A percentile compares a stretch with the other conserved stretches of the same genome.
Evolutionary conservation across 2,797 vertebrate genomes (phyloP).

Genomic region (Hemibagrus guttatus): DNA sequence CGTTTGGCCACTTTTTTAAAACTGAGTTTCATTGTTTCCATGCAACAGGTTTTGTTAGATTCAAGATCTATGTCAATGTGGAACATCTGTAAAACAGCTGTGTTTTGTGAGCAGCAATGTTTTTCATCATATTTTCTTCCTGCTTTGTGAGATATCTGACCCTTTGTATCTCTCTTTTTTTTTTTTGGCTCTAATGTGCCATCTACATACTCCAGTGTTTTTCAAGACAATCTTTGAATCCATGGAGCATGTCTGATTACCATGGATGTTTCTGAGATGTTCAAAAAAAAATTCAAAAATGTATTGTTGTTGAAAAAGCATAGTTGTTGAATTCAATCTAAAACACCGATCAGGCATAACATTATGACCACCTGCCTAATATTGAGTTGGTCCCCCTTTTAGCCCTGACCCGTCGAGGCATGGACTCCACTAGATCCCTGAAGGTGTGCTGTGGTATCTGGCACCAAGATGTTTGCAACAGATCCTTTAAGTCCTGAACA

Average conservation of each 20-base stretch:
- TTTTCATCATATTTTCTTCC: slow-evolving; percentile 8
- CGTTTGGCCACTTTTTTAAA: slow-evolving; percentile 9
- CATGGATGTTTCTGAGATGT: neutral
- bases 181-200: neutral
- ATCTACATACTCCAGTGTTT: neutral
- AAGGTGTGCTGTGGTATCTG: no score
- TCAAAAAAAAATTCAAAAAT: no score
- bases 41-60: slow-evolving; percentile 18
- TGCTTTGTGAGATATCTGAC: neutral
- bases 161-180: no score
- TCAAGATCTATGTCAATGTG: slow-evolving; percentile 3
- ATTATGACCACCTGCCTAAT: no score
- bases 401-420: no score
- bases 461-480: no score
- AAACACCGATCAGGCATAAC: no score
- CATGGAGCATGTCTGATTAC: neutral
- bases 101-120: slow-evolving; percentile 18
- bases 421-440: no score
- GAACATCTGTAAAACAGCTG: slow-evolving; percentile 31
- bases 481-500: no score
- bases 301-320: no score
- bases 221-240: neutral
- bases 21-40: slow-evolving; percentile 9
- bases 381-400: no score
- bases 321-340: no score